Conservation (phyloP, 1,140 invertebrate genomes). For the Euborellia annulipes region DNA sequence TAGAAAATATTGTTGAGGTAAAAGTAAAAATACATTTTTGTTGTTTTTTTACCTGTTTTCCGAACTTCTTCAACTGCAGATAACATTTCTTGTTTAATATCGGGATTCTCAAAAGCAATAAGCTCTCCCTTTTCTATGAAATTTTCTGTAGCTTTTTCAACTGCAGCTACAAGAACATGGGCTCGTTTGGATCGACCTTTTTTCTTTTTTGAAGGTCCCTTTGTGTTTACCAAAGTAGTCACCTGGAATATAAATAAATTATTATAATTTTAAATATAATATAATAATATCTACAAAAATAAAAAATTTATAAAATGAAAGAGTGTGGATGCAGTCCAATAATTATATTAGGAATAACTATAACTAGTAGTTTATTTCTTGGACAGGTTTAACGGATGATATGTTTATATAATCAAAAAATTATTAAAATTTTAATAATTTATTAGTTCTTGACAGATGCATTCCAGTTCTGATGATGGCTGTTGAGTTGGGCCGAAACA, state of each 20-base stretch:
- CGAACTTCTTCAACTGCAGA: conserved; percentile 83
- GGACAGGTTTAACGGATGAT: no score
- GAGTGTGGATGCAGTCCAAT: no score
- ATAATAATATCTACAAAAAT: no score
- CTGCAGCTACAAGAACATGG: conserved; percentile 85
- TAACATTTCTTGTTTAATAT: conserved; percentile 94
- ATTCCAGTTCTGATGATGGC: no score
- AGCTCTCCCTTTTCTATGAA: conserved; percentile 91
- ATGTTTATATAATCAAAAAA: no score
- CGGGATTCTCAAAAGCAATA: conserved; percentile 93
- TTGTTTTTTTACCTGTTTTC: conserved; percentile 63
- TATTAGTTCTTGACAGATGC: no score
- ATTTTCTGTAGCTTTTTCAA: conserved; percentile 92
- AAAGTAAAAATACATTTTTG: conserved; percentile 14
- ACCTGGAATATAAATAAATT: conserved; percentile 34
- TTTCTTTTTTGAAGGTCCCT: conserved; percentile 92
- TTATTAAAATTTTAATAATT: no score
- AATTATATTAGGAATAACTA: no score
- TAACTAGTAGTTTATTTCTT: no score
- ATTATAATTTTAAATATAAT: background rate
- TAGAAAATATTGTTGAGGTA: background rate
- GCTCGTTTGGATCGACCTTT: conserved; percentile 93
- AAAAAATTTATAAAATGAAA: no score
- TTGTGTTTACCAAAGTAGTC: conserved; percentile 92
- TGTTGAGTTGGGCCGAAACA: no score